Evolutionary conservation across 2,797 vertebrate species (phyloP), one percentile per base, ranked within the genome.

Genomic region (Girardinus metallicus): DNA sequence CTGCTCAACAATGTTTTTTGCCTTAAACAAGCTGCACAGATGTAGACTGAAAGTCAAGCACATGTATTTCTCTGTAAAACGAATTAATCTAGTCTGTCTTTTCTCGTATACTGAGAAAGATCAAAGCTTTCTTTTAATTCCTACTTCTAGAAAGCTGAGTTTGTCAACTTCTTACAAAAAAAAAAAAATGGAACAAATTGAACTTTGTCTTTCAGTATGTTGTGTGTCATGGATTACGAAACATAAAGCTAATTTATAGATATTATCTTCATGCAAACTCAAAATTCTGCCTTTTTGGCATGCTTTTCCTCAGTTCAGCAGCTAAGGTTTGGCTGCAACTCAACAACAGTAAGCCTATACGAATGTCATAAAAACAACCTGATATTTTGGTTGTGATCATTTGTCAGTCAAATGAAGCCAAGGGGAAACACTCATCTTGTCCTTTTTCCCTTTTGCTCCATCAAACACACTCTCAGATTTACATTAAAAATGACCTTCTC

Each of bases 341-440:
- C 75, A 79, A 26, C 11, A 12, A 62, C 29, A 75, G 76, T 78
- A 74, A 55, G 34, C 44, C 77, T 70, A 81, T 80, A n/a, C 57
- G 70, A 51, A 82, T 73, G 74, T 79, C 86, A 80, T 83, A 78
- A 70, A 80, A 68, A 85, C 78, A 83, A 78, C 43, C 49, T 47
- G 68, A 85, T 79, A 78, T 82, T 78, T 80, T 29, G 34, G n/a
- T 49, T 74, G 8, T 15, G 34, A 79, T 85, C 39, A 81, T 87
- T 88, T 85, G 78, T 81, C 73, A 79, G 75, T 88, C 82, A 88
- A 86, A 86, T 85, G 31, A 82, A 72, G 49, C 18, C 41, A 78
- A 80, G 73, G 68, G 75, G 23, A 75, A 80, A 62, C 78, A n/a
- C 49, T 31, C 31, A 75, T 71, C 68, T 74, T 46, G n/a, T 29